A percentile compares a stretch with the other conserved stretches of the same genome.
Evolutionary conservation across 2,797 vertebrate genomes (phyloP).

Genomic region (Lacerta viridis): DNA sequence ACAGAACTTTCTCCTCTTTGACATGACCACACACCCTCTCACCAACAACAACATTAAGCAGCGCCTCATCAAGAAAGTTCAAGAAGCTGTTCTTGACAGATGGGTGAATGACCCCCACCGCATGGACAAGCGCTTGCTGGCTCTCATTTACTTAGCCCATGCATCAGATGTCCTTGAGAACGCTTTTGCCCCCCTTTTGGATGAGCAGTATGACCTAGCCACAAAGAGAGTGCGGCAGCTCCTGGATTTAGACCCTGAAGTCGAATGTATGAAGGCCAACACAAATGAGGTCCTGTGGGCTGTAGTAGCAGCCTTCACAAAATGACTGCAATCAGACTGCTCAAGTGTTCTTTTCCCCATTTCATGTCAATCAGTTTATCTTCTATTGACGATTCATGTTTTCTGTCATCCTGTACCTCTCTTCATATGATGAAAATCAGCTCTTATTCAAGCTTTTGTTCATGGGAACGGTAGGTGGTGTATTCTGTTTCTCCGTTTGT

Average conservation of each 20-base stretch:
- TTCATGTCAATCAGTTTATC: conserved; percentile 75
- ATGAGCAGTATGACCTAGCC: conserved; percentile 96
- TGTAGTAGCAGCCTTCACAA: conserved; percentile 95
- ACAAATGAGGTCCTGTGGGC: conserved; percentile 94
- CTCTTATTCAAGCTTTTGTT: conserved; percentile 75
- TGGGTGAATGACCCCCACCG: conserved; percentile 97
- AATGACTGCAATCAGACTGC: conserved; percentile 82
- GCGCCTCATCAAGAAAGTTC: conserved; percentile 96
- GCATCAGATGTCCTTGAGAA: conserved; percentile 97
- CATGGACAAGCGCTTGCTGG: conserved; percentile 95
- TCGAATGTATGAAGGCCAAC: conserved; percentile 91
- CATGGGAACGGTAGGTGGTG: conserved; percentile 71
- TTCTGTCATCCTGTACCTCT: conserved; percentile 80
- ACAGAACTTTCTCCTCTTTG: conserved; percentile 97
- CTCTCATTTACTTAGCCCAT: conserved; percentile 95
- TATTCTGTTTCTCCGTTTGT: conserved; percentile 70
- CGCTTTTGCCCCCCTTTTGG: conserved; percentile 93
- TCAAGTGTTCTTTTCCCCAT: conserved; percentile 58
- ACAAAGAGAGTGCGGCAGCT: conserved; percentile 95
- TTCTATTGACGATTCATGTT: conserved; percentile 76
- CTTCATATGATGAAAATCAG: conserved; percentile 70
- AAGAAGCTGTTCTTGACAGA: conserved; percentile 93
- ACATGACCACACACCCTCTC: conserved; percentile 97
- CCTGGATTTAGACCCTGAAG: conserved; percentile 94
- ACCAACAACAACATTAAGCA: conserved; percentile 97